Percentiles rank a stretch among this genome's conserved stretches.
Evolutionary conservation across 2,888 invertebrate genomes (phyloP).

Genomic region (Xanthia icteritia): DNA sequence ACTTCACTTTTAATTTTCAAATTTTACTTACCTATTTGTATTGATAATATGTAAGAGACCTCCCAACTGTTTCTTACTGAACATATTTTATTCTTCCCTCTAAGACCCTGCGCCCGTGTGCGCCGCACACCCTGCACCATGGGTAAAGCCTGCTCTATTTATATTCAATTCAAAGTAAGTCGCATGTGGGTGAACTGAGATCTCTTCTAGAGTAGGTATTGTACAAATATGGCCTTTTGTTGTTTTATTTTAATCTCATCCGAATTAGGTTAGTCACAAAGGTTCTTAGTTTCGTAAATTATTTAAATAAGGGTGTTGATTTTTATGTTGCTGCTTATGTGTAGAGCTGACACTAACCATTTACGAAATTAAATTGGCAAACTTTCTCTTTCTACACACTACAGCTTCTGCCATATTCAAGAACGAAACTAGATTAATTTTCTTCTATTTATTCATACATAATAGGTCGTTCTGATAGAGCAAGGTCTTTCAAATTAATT

Average conservation of each 20-base stretch:
- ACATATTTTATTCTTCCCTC: no score
- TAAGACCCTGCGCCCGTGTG: no score
- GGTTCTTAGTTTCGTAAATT: neutral
- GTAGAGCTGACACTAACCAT: neutral
- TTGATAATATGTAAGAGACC: no score
- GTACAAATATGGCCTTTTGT: neutral
- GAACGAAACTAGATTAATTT: neutral
- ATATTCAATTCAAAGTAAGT: neutral
- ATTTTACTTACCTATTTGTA: no score
- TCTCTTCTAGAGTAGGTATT: slow-evolving; percentile 5
- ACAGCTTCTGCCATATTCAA: neutral
- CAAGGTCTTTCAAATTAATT: neutral
- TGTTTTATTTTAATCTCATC: neutral
- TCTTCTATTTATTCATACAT: neutral
- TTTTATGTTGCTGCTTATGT: neutral
- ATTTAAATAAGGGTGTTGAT: neutral
- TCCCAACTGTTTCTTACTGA: no score
- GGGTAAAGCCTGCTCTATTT: no score
- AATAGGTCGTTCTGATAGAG: neutral
- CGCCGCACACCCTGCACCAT: no score
- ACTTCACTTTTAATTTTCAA: no score
- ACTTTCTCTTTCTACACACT: neutral
- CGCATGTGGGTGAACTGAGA: neutral
- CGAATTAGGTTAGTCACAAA: neutral
- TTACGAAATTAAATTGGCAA: slow-evolving; percentile 1